Evolutionary conservation across 2,113 vertebrate genomes (phyloP).

Genomic region (Passer domesticus): DNA sequence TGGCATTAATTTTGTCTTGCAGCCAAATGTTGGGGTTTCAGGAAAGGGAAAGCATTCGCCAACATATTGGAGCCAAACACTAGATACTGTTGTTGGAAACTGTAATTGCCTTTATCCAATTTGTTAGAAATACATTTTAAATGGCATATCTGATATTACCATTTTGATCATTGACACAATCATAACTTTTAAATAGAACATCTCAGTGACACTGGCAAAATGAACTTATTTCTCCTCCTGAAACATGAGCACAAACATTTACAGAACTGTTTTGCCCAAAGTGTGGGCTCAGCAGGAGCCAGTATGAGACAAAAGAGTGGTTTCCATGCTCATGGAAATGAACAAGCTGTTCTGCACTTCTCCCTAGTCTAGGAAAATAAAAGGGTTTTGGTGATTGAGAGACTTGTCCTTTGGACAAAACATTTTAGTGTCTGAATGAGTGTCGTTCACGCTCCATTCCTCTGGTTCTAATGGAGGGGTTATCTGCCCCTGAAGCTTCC

Average conservation of each 20-base stretch:
- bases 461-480: neutral
- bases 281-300: neutral
- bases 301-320: neutral
- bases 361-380: neutral
- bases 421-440: neutral
- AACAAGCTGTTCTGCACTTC: neutral
- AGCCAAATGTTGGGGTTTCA: neutral
- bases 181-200: neutral
- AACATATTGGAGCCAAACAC: neutral
- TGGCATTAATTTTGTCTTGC: neutral
- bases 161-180: neutral
- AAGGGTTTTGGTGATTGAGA: neutral
- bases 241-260: neutral
- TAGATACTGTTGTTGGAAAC: neutral
- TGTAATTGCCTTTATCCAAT: neutral
- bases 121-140: neutral
- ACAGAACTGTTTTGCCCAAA: neutral
- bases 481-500: neutral
- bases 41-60: neutral
- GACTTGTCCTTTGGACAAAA: neutral
- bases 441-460: accelerated
- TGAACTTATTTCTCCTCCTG: neutral
- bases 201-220: neutral
- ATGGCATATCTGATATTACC: neutral
- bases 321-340: neutral